Conservation (phyloP, 2,888 invertebrate species). For the Tetheella fluctuosa region DNA sequence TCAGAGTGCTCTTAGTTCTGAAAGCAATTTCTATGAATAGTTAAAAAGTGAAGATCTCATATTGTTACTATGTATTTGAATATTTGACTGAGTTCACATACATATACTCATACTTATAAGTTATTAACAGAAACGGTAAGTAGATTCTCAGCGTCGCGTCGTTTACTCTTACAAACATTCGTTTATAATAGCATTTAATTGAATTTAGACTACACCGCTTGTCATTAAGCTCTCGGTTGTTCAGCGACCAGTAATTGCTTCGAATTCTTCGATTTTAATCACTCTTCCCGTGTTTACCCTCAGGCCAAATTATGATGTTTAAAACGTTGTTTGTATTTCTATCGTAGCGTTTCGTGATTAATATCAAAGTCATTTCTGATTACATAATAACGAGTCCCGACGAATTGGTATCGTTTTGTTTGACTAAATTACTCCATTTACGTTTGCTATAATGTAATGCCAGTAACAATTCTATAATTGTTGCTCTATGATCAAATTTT, state of each 20-base stretch:
- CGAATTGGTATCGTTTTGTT: constrained; percentile 43
- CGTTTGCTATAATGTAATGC: background rate
- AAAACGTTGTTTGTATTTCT: constrained; percentile 67
- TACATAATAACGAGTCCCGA: constrained; percentile 56
- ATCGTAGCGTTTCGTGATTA: constrained; percentile 62
- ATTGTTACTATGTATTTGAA: background rate
- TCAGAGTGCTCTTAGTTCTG: constrained; percentile 26
- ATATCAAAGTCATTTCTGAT: constrained; percentile 70
- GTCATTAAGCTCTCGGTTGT: constrained; percentile 25
- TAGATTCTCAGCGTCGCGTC: constrained; percentile 13
- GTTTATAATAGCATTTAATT: constrained; percentile 34
- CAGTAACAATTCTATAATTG: background rate
- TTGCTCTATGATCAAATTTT: no score
- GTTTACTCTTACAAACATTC: constrained; percentile 19
- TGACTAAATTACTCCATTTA: constrained; percentile 28
- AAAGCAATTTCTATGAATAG: background rate
- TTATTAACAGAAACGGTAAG: background rate
- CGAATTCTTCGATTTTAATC: constrained; percentile 54
- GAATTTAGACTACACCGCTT: constrained; percentile 39
- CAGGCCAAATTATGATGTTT: constrained; percentile 52
- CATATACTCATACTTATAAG: background rate
- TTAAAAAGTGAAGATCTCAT: background rate
- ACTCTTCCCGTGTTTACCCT: constrained; percentile 47
- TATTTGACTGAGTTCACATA: background rate
- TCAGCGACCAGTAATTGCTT: constrained; percentile 47